Percentiles rank a stretch among this genome's conserved stretches.
These are phyloP conservation scores for Drosophila jambulina DNA, from an alignment of 1,140 invertebrate genomes.

Conservation along the genomic window DNA sequence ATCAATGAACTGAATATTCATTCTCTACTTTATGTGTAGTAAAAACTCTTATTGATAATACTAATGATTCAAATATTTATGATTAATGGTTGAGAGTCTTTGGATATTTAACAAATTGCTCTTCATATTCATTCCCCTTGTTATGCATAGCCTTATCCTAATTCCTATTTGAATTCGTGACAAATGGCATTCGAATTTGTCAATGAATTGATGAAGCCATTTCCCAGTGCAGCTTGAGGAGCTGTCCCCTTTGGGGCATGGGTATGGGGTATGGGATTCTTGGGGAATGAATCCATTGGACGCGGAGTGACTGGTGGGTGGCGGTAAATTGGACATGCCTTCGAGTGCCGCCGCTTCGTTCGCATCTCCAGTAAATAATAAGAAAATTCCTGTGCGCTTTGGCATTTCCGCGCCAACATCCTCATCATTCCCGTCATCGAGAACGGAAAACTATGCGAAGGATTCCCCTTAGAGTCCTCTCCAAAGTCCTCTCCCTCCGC, in stretches of 20 bases:
- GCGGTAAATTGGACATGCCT: constrained; percentile 40
- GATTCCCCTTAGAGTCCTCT: background rate
- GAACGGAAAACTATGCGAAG: constrained; percentile 62
- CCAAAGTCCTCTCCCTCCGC: background rate
- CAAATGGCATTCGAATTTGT: constrained; percentile 15
- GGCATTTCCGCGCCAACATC: constrained; percentile 55
- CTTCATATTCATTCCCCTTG: background rate
- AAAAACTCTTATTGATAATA: no score
- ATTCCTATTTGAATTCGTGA: constrained; percentile 2
- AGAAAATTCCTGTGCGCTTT: constrained; percentile 77
- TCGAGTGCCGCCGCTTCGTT: constrained; percentile 34
- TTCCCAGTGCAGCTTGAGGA: constrained; percentile 16
- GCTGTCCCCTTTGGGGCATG: background rate
- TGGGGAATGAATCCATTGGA: background rate
- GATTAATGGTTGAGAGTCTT: background rate
- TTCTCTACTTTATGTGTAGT: no score
- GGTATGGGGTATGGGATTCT: background rate
- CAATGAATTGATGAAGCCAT: constrained; percentile 12
- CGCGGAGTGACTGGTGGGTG: constrained; percentile 3
- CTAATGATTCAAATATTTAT: background rate
- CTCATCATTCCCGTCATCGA: constrained; percentile 39
- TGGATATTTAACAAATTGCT: background rate
- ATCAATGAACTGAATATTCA: background rate
- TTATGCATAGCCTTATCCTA: background rate
- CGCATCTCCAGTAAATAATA: constrained; percentile 72